Conservation (phyloP, 2,113 vertebrate species). For the Scortum barcoo region DNA sequence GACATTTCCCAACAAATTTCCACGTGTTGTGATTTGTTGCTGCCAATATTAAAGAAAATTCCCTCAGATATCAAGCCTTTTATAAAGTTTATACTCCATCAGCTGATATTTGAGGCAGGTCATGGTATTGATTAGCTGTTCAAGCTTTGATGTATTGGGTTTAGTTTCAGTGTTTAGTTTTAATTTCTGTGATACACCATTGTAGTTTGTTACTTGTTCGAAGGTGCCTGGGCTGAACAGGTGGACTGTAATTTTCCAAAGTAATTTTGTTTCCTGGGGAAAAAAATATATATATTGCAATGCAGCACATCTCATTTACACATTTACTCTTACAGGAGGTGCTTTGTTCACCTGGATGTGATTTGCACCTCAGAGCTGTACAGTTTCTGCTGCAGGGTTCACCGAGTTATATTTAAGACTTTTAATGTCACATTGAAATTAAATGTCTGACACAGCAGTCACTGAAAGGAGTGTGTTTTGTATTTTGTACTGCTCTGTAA, state of each 20-base stretch:
- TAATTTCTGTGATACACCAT: neutral
- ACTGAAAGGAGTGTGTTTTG: neutral
- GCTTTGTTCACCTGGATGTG: neutral
- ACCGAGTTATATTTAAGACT: neutral
- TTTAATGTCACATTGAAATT: neutral
- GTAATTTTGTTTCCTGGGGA: too few species aligned
- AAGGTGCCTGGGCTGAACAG: neutral
- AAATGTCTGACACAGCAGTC: too few species aligned
- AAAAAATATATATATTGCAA: too few species aligned
- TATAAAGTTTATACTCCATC: neutral
- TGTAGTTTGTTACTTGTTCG: neutral
- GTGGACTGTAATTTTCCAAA: neutral
- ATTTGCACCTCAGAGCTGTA: neutral
- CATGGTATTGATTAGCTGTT: neutral
- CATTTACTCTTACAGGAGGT: too few species aligned
- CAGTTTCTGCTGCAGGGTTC: neutral
- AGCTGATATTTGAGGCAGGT: neutral
- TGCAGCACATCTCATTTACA: too few species aligned
- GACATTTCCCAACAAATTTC: too few species aligned
- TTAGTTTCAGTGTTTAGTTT: neutral
- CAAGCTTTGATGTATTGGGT: neutral
- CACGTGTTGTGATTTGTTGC: neutral
- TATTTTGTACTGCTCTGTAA: neutral
- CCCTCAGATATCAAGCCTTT: neutral
- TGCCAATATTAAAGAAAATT: neutral